Evolutionary conservation across 2,797 vertebrate genomes (phyloP).

Genomic region (Buceros bicornis): DNA sequence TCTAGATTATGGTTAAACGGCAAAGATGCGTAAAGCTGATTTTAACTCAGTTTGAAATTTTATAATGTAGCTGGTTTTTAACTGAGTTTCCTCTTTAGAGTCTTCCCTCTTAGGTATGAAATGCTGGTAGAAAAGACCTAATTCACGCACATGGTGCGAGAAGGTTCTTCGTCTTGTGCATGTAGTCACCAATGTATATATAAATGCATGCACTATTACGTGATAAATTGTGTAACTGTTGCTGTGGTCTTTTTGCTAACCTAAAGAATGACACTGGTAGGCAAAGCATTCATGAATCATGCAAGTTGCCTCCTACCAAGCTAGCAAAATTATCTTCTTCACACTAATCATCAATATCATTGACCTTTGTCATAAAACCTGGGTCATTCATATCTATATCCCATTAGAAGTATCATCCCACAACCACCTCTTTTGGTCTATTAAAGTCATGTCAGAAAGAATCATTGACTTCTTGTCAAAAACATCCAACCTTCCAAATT

Average conservation of each 20-base stretch:
- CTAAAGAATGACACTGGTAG: background rate
- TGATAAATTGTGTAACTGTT: background rate
- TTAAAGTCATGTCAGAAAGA: slow-evolving; percentile 81
- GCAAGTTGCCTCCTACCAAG: slow-evolving; percentile 71
- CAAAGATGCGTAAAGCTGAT: rapidly evolving
- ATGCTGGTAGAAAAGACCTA: background rate
- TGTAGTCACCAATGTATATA: background rate
- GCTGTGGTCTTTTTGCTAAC: background rate
- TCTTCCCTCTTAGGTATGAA: background rate
- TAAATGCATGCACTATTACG: background rate
- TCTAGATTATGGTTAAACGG: background rate
- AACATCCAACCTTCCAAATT: slow-evolving; percentile 71
- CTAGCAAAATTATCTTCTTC: slow-evolving; percentile 77
- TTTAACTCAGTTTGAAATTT: background rate
- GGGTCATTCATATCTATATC: slow-evolving; percentile 75
- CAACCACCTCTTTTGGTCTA: slow-evolving; percentile 74
- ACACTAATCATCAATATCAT: slow-evolving; percentile 76
- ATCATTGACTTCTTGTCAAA: slow-evolving; percentile 83
- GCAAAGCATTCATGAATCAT: slow-evolving; percentile 70
- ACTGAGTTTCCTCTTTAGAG: background rate
- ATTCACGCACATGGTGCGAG: background rate
- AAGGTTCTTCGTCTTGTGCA: background rate
- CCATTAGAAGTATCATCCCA: slow-evolving; percentile 78
- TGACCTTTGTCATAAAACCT: slow-evolving; percentile 83
- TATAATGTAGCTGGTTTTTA: background rate